Evolutionary conservation across 2,113 vertebrate species (phyloP).

Genomic region (Anolis sagrei): DNA sequence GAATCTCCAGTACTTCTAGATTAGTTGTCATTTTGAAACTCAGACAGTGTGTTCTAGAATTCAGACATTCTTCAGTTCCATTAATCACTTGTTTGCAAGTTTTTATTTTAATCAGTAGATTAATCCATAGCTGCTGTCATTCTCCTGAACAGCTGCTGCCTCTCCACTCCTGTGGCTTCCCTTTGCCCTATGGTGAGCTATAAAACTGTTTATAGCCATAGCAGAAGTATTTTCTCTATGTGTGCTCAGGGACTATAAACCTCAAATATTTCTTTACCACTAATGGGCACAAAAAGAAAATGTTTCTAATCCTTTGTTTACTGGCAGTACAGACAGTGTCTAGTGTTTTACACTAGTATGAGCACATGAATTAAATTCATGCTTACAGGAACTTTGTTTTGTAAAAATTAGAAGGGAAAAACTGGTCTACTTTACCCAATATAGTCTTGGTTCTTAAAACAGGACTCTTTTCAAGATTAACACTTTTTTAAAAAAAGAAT

Average conservation of each 20-base stretch:
- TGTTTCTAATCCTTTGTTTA: slow-evolving; percentile 58
- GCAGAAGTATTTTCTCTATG: slow-evolving; percentile 69
- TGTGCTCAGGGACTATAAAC: slow-evolving; percentile 57
- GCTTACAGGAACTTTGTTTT: slow-evolving; percentile 11
- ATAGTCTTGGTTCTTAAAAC: background rate
- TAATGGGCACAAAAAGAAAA: slow-evolving; percentile 62
- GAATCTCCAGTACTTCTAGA: too few relatives aligned
- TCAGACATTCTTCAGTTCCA: slow-evolving; percentile 55
- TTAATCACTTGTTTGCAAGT: slow-evolving; percentile 26
- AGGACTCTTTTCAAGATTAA: background rate
- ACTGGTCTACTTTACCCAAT: background rate
- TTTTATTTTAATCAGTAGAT: slow-evolving; percentile 29
- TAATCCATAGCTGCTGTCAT: slow-evolving; percentile 24
- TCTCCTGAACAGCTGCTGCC: slow-evolving; percentile 56
- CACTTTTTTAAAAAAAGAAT: too few relatives aligned
- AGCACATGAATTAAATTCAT: slow-evolving; percentile 15
- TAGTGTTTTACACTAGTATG: slow-evolving; percentile 26
- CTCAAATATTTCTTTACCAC: slow-evolving; percentile 55
- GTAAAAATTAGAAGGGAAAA: slow-evolving; percentile 17
- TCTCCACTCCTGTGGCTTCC: slow-evolving; percentile 53
- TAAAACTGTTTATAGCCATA: slow-evolving; percentile 67
- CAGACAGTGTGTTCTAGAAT: slow-evolving; percentile 26
- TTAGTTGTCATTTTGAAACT: too few relatives aligned
- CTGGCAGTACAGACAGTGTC: slow-evolving; percentile 4
- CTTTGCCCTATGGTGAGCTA: slow-evolving; percentile 48